Base-by-base conservation (phyloP, 1,140 invertebrate genomes). In the Mizuhopecten yessoensis region DNA sequence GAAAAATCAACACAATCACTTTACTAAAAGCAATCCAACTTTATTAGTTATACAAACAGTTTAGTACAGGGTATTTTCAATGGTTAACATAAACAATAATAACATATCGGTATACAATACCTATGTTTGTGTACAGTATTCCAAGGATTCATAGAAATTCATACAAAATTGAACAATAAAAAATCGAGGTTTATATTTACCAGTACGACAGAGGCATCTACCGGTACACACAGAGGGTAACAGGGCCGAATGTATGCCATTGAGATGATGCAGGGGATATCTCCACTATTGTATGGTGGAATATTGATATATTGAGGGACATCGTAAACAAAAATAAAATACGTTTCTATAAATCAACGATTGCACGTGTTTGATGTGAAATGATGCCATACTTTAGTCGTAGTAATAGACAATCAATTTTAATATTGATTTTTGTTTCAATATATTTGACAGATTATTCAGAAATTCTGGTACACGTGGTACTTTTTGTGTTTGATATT, bases 11-110 rank as follows among this genome's bases (percentile, higher is more conserved):
- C n/a, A 75, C 11, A 23, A 23, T 23, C 1, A 29, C 2, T 75
- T 75, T 75, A 75, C 57, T 75, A 75, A 75, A 75, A 75, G 57
- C 57, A 75, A 75, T 75, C 29, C 57, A 75, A 75, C 57, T 75
- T 75, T 75, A 75, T 75, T 75, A 75, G n/a, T 2, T 75, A 75
- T 75, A 75, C 57, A 75, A 75, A 75, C 23, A 75, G 9, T 75
- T 75, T 75, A 29, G 57, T 3, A 75, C 57, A 75, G 57, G 57
- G 57, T 75, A 9, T 75, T 75, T 75, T 9, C 7, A 75, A 2
- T 49, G 45, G 15, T 49, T 1, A 49, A 75, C 57, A 11, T 75
- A 29, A 75, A 75, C 57, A 75, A 75, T n/a, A 23, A 20, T 49
- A 49, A 49, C 45, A 23, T 49, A 15, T 49, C 45, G 45, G 57